Evolutionary conservation across 2,113 vertebrate genomes (phyloP).

Genomic region (Takifugu flavidus): DNA sequence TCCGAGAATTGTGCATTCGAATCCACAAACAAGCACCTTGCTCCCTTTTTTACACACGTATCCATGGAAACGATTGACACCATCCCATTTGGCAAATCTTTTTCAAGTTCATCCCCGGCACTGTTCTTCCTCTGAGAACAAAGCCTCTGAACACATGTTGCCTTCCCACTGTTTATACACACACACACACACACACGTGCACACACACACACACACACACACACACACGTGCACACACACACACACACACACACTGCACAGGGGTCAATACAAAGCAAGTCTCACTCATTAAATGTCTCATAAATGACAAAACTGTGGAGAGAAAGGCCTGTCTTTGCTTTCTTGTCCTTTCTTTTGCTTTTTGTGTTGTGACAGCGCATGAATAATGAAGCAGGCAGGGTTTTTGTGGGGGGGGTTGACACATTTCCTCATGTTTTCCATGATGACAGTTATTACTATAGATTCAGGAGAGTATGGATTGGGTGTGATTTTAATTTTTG

Average conservation of each 20-base stretch:
- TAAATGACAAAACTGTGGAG: constrained; percentile 13
- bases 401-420: constrained; percentile 26
- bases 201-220: neutral
- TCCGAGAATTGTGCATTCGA: constrained; percentile 6
- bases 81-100: constrained; percentile 30
- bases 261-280: constrained; percentile 22
- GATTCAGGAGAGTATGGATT: constrained; percentile 22
- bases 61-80: constrained; percentile 54
- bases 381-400: constrained; percentile 40
- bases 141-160: constrained; percentile 76
- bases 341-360: constrained; percentile 39
- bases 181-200: constrained; percentile 8
- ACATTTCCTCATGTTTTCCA: constrained; percentile 17
- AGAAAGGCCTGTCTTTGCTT: constrained; percentile 30
- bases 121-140: constrained; percentile 24
- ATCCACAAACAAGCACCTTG: constrained; percentile 14
- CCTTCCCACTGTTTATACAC: constrained; percentile 6
- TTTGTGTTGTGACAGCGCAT: constrained; percentile 47
- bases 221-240: neutral
- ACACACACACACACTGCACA: constrained; percentile 1
- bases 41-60: constrained; percentile 1
- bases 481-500: neutral
- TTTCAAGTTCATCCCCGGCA: constrained; percentile 40
- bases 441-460: constrained; percentile 20
- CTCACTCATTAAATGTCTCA: constrained; percentile 17